Evolutionary conservation across 2,797 vertebrate species (phyloP).

Genomic region (Pitangus sulphuratus): DNA sequence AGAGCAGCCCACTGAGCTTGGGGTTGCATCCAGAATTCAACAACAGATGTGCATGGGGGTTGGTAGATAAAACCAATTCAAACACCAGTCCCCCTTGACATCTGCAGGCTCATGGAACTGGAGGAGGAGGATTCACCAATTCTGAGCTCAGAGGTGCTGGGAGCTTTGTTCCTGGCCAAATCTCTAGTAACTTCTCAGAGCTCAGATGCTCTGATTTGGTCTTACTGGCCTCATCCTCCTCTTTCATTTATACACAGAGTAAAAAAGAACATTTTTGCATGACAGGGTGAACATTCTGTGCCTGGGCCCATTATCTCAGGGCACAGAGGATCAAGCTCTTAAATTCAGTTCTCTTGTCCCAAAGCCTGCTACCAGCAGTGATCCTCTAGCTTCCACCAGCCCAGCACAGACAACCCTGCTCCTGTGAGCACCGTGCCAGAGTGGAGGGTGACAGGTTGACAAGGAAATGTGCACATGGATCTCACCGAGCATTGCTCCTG

Average conservation of each 20-base stretch:
- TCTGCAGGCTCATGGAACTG: not conserved
- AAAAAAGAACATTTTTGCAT: not conserved
- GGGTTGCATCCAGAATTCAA: not conserved
- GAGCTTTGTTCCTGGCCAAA: not conserved
- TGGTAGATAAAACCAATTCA: not conserved
- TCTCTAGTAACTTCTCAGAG: not conserved
- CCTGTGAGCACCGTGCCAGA: accelerated
- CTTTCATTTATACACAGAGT: not conserved
- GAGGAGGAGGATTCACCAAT: not conserved
- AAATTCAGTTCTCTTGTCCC: not conserved
- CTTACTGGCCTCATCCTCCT: not conserved
- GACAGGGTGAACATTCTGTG: not conserved
- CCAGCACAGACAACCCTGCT: accelerated
- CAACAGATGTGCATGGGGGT: accelerated
- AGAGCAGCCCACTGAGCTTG: not conserved
- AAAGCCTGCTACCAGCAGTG: not conserved
- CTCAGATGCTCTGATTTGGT: not conserved
- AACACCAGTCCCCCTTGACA: not conserved
- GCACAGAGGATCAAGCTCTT: not conserved
- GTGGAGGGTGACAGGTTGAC: accelerated
- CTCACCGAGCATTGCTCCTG: not conserved
- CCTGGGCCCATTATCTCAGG: not conserved
- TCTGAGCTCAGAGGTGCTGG: not conserved
- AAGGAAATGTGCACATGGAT: accelerated
- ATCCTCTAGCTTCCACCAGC: not conserved